Conservation (phyloP, 2,888 invertebrate genomes). For the Diadegma fenestrale region DNA sequence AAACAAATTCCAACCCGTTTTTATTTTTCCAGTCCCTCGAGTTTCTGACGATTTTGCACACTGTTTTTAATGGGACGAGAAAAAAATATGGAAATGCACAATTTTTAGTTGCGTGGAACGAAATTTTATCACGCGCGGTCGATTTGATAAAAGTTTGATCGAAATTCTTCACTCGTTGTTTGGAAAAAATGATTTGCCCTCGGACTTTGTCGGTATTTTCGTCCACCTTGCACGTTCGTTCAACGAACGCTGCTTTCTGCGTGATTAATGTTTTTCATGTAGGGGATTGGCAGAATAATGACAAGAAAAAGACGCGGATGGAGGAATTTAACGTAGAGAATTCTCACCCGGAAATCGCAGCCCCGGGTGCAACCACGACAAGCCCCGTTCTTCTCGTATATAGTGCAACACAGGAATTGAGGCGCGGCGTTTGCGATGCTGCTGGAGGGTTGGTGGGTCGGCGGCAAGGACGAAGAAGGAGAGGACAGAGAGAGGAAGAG, state of each 20-base stretch:
- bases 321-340: constrained; percentile 13
- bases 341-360: constrained; percentile 63
- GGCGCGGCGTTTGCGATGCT: constrained; percentile 62
- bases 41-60: neutral
- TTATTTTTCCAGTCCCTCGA: neutral
- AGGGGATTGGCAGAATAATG: neutral
- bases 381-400: constrained; percentile 54
- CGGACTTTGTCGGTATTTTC: neutral
- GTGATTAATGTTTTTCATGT: neutral
- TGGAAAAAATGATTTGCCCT: neutral
- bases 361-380: constrained; percentile 48
- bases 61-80: neutral
- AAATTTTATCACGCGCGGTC: neutral
- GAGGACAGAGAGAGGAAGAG: constrained; percentile 62
- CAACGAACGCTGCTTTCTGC: neutral
- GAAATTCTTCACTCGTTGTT: neutral
- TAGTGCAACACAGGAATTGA: constrained; percentile 63
- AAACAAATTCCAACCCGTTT: neutral
- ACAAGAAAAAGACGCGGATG: constrained; percentile 3
- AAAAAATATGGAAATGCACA: neutral
- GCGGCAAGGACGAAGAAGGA: constrained; percentile 64
- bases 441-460: constrained; percentile 56
- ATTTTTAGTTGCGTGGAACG: neutral
- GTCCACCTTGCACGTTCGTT: neutral
- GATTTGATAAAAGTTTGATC: neutral